Percentiles rank a stretch among this genome's conserved stretches.
phyloP scores from a whole-genome alignment of 2,888 invertebrate species.

The Plusia festucae region DNA sequence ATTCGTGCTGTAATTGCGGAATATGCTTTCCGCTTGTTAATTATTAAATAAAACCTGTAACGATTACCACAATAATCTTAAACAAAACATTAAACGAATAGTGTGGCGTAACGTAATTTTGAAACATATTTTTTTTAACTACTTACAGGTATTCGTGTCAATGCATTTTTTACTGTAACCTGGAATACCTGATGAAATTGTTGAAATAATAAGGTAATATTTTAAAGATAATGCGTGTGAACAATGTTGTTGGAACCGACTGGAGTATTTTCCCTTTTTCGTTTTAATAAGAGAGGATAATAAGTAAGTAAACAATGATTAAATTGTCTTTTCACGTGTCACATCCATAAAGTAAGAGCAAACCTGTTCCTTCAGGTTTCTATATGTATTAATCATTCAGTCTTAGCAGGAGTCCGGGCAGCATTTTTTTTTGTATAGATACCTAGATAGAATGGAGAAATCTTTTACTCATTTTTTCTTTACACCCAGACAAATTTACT shows the following conservation, averaged over 20 bases:
- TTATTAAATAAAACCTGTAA: conserved; percentile 5
- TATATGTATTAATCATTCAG: too few species aligned
- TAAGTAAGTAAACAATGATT: neutral
- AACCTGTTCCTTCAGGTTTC: too few species aligned
- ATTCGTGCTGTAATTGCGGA: conserved; percentile 28
- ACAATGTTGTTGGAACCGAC: neutral
- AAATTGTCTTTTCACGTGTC: neutral
- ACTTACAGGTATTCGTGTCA: too few species aligned
- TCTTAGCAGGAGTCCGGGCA: too few species aligned
- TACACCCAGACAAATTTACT: too few species aligned
- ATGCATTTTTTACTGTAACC: too few species aligned
- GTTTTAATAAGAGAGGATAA: neutral
- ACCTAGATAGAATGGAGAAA: too few species aligned
- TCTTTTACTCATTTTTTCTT: too few species aligned
- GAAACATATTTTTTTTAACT: too few species aligned
- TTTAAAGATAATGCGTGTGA: neutral
- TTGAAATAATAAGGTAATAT: neutral
- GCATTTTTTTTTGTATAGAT: too few species aligned
- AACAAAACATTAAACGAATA: neutral
- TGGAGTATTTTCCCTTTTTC: neutral
- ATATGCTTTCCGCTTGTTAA: conserved; percentile 14
- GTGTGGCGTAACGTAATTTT: neutral
- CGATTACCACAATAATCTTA: conserved; percentile 2
- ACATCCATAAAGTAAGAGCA: neutral
- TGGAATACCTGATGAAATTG: neutral